Evolutionary conservation across 2,797 vertebrate species (phyloP).

Genomic region (Squalus acanthias): DNA sequence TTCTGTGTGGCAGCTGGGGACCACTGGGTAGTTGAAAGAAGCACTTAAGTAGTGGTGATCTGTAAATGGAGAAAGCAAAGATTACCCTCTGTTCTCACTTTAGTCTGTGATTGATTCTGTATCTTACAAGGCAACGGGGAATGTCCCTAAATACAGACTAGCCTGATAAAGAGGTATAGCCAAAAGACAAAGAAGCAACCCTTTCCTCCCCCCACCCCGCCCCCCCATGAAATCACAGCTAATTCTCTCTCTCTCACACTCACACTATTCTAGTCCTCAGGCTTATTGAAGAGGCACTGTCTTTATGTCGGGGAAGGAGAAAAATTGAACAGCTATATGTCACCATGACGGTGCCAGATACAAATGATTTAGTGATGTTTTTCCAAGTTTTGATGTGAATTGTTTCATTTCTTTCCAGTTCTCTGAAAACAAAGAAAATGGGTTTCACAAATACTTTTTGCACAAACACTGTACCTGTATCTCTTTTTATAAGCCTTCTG

Average conservation of each 20-base stretch:
- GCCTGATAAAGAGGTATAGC: not conserved
- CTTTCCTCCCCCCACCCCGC: not conserved
- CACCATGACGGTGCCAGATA: not conserved
- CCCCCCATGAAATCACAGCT: not conserved
- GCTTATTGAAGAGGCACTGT: not conserved
- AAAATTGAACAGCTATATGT: not conserved
- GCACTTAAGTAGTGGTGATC: conserved; percentile 10
- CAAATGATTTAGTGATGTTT: not conserved
- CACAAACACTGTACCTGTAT: not conserved
- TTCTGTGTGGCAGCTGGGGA: conserved; percentile 24
- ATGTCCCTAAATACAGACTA: not conserved
- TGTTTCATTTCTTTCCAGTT: not conserved
- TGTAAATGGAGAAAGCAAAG: conserved; percentile 33
- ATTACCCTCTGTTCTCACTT: conserved; percentile 23
- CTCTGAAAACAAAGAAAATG: not conserved
- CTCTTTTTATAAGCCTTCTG: not conserved
- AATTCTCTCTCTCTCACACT: not conserved
- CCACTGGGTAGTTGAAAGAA: not conserved
- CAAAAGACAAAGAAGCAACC: not conserved
- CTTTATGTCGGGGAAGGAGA: not conserved
- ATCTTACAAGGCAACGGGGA: not conserved
- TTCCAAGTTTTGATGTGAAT: not conserved
- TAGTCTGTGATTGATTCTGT: conserved; percentile 16
- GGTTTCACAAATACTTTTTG: not conserved
- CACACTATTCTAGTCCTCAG: not conserved